phyloP scores from a whole-genome alignment of 2,888 invertebrate genomes.

The Cryptocephalus primarius region DNA sequence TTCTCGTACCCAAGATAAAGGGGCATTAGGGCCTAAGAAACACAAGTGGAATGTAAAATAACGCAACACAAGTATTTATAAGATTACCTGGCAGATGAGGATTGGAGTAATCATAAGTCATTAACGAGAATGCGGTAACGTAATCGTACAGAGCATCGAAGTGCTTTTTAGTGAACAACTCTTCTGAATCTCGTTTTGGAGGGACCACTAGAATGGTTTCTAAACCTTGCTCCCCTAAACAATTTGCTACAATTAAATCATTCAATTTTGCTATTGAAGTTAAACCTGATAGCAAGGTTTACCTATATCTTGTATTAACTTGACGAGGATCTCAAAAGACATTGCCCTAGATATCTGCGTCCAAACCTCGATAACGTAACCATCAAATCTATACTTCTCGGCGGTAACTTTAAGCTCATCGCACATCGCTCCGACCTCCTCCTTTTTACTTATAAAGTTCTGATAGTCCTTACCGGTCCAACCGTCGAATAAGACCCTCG shows the following conservation, averaged over 20 bases:
- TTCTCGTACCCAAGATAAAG: constrained; percentile 67
- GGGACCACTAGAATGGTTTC: constrained; percentile 70
- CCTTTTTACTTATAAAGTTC: constrained; percentile 55
- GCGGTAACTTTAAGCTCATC: constrained; percentile 49
- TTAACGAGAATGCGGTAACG: constrained; percentile 82
- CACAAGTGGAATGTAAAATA: not conserved
- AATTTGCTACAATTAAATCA: constrained; percentile 35
- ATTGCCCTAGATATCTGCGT: constrained; percentile 65
- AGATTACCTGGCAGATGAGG: constrained; percentile 61
- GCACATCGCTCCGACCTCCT: constrained; percentile 56
- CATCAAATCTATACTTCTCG: constrained; percentile 73
- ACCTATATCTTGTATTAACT: constrained; percentile 55
- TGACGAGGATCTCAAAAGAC: constrained; percentile 44
- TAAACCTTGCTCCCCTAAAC: constrained; percentile 43
- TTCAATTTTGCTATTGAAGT: not conserved
- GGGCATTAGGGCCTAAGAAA: constrained; percentile 72
- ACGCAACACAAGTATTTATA: not conserved
- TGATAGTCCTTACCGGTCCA: constrained; percentile 70
- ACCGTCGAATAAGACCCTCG: constrained; percentile 80
- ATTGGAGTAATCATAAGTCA: constrained; percentile 92
- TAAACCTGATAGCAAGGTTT: constrained; percentile 21
- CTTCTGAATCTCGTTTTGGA: constrained; percentile 56
- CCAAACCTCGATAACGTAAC: constrained; percentile 85
- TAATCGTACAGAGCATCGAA: constrained; percentile 66
- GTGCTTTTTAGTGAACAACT: constrained; percentile 62